A percentile compares a stretch with the other conserved stretches of the same genome.
phyloP scores from a whole-genome alignment of 2,797 vertebrate genomes.

The Neopelma chrysocephalum region DNA sequence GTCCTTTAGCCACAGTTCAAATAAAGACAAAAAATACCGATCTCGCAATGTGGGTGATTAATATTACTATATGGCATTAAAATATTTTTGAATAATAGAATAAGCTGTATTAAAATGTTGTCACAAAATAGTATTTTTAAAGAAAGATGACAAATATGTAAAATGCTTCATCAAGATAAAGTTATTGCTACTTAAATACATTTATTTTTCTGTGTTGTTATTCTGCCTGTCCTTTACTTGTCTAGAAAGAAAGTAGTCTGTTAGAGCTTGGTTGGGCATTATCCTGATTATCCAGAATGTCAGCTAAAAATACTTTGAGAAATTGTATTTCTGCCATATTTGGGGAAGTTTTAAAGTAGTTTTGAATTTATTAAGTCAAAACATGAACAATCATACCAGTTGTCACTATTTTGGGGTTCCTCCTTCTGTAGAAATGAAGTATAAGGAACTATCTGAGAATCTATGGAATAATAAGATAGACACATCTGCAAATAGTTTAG shows the following conservation, averaged over 20 bases:
- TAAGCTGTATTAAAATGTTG: not conserved
- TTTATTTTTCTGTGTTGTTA: not conserved
- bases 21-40: constrained; percentile 68
- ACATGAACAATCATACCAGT: not conserved
- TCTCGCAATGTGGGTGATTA: not conserved
- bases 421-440: not conserved
- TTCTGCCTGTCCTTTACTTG: not conserved
- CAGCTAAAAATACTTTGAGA: not conserved
- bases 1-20: constrained; percentile 74
- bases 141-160: not conserved
- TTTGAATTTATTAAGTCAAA: not conserved
- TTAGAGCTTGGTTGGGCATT: not conserved
- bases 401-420: not conserved
- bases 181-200: not conserved
- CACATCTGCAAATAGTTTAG: not conserved
- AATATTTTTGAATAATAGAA: not conserved
- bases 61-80: not conserved
- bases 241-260: not conserved
- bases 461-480: not conserved
- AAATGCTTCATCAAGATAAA: not conserved
- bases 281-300: not conserved
- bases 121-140: not conserved
- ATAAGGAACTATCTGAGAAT: not conserved
- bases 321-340: not conserved
- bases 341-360: not conserved